Evolutionary conservation across 2,797 vertebrate species (phyloP).

Genomic region (Alectoris magna): DNA sequence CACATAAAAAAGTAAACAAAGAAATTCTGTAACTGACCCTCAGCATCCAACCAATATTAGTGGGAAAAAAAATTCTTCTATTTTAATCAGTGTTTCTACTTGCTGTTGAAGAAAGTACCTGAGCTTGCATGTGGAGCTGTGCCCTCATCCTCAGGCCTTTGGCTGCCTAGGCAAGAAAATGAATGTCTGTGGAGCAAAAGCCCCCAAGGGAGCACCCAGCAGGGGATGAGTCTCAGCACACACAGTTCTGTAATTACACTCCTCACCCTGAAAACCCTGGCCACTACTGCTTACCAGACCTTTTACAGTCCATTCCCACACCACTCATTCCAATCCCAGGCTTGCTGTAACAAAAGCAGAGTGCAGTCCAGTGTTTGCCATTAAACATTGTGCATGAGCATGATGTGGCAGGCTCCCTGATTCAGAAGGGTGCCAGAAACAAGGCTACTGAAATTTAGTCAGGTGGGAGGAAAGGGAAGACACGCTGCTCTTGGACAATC

Average conservation of each 20-base stretch:
- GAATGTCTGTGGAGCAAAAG: neutral
- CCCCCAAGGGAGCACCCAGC: neutral
- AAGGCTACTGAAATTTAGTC: neutral
- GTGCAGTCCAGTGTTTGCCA: neutral
- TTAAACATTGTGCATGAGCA: accelerated
- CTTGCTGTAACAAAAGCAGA: neutral
- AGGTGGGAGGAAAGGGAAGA: neutral
- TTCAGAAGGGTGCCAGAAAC: neutral
- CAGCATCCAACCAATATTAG: neutral
- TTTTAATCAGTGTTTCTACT: neutral
- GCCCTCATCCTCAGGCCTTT: neutral
- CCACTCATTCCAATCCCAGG: neutral
- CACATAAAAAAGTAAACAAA: neutral
- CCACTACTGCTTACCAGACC: neutral
- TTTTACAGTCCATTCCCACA: neutral
- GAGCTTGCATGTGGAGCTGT: neutral
- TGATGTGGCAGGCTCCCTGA: accelerated
- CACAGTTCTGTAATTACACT: neutral
- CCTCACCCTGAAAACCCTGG: neutral
- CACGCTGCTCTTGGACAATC: neutral
- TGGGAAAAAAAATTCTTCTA: neutral
- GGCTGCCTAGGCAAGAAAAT: neutral
- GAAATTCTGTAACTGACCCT: neutral
- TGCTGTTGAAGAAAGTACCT: neutral
- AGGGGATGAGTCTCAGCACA: neutral